Evolutionary conservation across 1,140 invertebrate species (phyloP).

Genomic region (Papilio dardanus): DNA sequence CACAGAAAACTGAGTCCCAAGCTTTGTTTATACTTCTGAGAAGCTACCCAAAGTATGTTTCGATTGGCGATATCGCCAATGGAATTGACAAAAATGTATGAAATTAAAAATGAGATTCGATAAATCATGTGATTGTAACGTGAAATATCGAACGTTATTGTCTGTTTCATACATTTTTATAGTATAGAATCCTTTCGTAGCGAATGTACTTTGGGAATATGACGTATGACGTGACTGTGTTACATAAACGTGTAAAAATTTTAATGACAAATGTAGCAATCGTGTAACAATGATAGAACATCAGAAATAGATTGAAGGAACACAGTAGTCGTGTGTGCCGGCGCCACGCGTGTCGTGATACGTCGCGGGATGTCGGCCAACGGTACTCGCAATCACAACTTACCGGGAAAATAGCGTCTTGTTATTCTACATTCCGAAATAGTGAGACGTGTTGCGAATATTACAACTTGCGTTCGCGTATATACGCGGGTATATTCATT

Average conservation of each 20-base stretch:
- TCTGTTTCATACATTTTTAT: no score
- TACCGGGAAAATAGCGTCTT: constrained; percentile 68
- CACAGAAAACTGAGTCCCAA: no score
- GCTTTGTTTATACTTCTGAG: no score
- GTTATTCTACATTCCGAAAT: constrained; percentile 62
- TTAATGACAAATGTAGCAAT: background rate
- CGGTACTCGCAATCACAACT: constrained; percentile 69
- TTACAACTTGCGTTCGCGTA: constrained; percentile 14
- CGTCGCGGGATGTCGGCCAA: constrained; percentile 58
- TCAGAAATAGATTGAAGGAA: constrained; percentile 10
- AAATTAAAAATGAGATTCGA: no score
- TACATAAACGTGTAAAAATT: constrained; percentile 7
- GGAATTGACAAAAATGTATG: no score
- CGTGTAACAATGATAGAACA: constrained; percentile 6
- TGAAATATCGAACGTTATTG: no score
- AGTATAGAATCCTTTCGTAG: no score
- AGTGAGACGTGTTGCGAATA: constrained; percentile 58
- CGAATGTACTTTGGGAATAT: no score
- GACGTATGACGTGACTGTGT: background rate
- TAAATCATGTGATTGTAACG: no score
- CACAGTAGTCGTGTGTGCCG: constrained; percentile 27
- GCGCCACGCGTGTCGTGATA: constrained; percentile 34
- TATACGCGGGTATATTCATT: constrained; percentile 15
- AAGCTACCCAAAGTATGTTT: no score
- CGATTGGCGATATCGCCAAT: no score